Evolutionary conservation across 35 echinoderm and acorn worm species (phyloP).

Genomic region (Apostichopus japonicus): DNA sequence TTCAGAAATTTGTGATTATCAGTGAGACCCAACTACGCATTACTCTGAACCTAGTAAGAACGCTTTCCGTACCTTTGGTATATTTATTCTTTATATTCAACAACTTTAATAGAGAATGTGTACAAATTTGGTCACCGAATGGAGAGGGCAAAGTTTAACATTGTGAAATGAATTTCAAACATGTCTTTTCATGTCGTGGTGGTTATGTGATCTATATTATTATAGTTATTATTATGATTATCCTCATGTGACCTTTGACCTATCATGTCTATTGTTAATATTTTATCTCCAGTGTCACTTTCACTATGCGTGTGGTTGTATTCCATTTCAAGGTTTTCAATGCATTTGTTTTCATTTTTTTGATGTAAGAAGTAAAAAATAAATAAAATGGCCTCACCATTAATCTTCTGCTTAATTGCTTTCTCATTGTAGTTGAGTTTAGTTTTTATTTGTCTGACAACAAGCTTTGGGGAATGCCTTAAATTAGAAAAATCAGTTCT

Average conservation of each 20-base stretch:
- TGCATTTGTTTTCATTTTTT: constrained; percentile 56
- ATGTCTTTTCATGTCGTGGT: neutral
- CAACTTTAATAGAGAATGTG: neutral
- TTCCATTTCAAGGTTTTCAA: constrained; percentile 49
- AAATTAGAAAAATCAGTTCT: no score
- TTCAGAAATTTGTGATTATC: no score
- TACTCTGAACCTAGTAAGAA: no score
- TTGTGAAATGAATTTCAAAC: neutral
- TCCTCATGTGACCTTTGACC: constrained; percentile 25
- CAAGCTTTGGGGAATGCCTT: no score
- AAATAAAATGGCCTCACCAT: constrained; percentile 42
- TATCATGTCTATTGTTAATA: neutral
- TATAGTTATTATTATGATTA: neutral
- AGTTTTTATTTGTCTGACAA: no score
- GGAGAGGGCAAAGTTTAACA: neutral
- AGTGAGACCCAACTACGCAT: no score
- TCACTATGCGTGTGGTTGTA: constrained; percentile 34
- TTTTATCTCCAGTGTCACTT: constrained; percentile 2
- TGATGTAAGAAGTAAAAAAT: constrained; percentile 39
- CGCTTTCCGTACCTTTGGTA: no score
- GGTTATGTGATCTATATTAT: neutral
- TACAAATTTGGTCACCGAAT: neutral
- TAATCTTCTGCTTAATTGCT: neutral
- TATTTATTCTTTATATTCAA: no score
- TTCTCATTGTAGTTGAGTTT: no score